These are phyloP conservation scores for Corvus cornix DNA, from an alignment of 2,113 vertebrate genomes.

Conservation along the genomic window DNA sequence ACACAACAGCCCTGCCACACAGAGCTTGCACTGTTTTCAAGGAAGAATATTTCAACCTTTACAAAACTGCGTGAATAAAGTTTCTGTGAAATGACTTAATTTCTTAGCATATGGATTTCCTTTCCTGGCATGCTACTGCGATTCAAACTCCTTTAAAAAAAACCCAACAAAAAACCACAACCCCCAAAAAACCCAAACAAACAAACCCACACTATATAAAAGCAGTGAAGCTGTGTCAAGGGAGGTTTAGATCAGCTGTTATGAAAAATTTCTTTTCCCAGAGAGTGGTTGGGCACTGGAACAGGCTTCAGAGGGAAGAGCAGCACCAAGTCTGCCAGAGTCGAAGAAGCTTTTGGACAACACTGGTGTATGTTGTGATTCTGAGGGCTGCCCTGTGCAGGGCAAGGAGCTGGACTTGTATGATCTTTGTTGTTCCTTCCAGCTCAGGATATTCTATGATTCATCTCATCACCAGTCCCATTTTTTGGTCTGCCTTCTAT, in stretches of 20 bases:
- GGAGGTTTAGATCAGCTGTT: not conserved
- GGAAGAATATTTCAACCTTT: not conserved
- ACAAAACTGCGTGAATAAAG: not conserved
- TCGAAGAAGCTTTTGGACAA: not conserved
- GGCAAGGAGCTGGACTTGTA: not conserved
- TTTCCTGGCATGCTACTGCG: not conserved
- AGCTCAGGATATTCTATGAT: not conserved
- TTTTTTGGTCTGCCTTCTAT: not conserved
- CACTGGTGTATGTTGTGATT: too few relatives aligned
- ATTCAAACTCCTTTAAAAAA: not conserved
- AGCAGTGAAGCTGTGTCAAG: not conserved
- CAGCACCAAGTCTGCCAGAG: not conserved
- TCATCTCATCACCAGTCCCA: not conserved
- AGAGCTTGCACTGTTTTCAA: not conserved
- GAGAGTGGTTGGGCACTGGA: not conserved
- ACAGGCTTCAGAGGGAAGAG: not conserved
- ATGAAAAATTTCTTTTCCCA: not conserved
- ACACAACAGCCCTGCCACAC: not conserved
- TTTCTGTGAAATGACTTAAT: not conserved
- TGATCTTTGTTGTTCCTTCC: not conserved
- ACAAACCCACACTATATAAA: not conserved
- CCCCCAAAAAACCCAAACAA: not conserved
- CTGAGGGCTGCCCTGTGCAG: not conserved
- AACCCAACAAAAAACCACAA: not conserved
- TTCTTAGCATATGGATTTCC: not conserved